Conservation (phyloP, 2,888 invertebrate genomes). For the Dryobota labecula region DNA sequence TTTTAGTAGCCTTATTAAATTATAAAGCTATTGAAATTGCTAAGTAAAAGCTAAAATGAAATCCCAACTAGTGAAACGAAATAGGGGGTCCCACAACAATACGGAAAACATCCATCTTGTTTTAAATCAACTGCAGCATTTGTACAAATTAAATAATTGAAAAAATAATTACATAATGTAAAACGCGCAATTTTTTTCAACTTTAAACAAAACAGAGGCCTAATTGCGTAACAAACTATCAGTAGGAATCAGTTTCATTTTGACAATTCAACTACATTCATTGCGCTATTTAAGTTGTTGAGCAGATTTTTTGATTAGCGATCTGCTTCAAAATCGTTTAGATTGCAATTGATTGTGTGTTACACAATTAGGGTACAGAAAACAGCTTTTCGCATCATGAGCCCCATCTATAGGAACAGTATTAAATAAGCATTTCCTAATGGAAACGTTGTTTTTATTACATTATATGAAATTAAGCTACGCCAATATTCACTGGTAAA, state of each 20-base stretch:
- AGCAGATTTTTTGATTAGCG: too few relatives aligned
- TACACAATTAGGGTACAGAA: too few relatives aligned
- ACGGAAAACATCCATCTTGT: constrained; percentile 26
- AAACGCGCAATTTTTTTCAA: constrained; percentile 35
- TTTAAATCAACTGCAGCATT: constrained; percentile 30
- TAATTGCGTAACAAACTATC: too few relatives aligned
- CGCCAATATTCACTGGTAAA: constrained; percentile 60
- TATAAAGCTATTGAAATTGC: background rate
- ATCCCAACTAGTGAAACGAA: constrained; percentile 38
- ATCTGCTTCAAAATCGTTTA: too few relatives aligned
- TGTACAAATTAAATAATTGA: constrained; percentile 32
- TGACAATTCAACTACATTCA: too few relatives aligned
- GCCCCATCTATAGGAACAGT: constrained; percentile 72
- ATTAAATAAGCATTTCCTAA: constrained; percentile 52
- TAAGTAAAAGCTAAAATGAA: constrained; percentile 29
- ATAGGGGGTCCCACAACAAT: constrained; percentile 11
- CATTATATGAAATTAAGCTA: constrained; percentile 46
- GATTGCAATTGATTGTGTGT: too few relatives aligned
- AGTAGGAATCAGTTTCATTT: too few relatives aligned
- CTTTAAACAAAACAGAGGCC: constrained; percentile 40
- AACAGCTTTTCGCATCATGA: constrained; percentile 17
- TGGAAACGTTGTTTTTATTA: constrained; percentile 46
- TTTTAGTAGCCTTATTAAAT: background rate
- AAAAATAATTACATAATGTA: constrained; percentile 22
- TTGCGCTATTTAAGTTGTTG: too few relatives aligned